Evolutionary conservation across 1,140 invertebrate genomes (phyloP).

Genomic region (Aphelinus atriplicis): DNA sequence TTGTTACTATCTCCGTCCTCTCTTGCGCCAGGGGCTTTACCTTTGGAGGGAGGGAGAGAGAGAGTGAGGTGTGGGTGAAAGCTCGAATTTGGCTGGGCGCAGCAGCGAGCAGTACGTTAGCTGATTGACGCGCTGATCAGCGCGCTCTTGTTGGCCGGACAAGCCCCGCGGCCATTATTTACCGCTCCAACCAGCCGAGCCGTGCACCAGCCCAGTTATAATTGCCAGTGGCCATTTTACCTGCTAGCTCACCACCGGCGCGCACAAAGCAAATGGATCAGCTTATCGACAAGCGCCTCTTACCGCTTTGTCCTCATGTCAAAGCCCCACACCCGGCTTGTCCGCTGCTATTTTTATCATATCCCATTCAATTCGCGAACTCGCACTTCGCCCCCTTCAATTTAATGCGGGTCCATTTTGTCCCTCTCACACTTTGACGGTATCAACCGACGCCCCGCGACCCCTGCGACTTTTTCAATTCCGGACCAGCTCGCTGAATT

Average conservation of each 20-base stretch:
- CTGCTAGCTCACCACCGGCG: conserved; percentile 2
- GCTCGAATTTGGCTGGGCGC: no score
- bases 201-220: conserved; percentile 48
- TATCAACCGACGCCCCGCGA: no score
- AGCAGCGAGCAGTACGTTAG: conserved; percentile 45
- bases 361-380: neutral
- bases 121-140: conserved; percentile 64
- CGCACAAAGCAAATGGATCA: conserved; percentile 51
- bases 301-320: neutral
- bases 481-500: no score
- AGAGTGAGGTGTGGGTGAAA: no score
- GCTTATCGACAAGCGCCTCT: conserved; percentile 47
- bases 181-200: conserved; percentile 55
- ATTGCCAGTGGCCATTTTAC: conserved; percentile 58
- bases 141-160: conserved; percentile 57
- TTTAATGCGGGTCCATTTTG: no score
- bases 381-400: no score
- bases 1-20: no score
- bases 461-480: no score
- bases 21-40: no score
- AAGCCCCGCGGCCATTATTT: conserved; percentile 62
- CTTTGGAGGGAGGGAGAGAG: no score
- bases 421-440: no score
- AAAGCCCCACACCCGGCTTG: neutral
- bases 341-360: neutral